Conservation (phyloP, 23 tunicate species). For the Aplidium turbinatum region DNA sequence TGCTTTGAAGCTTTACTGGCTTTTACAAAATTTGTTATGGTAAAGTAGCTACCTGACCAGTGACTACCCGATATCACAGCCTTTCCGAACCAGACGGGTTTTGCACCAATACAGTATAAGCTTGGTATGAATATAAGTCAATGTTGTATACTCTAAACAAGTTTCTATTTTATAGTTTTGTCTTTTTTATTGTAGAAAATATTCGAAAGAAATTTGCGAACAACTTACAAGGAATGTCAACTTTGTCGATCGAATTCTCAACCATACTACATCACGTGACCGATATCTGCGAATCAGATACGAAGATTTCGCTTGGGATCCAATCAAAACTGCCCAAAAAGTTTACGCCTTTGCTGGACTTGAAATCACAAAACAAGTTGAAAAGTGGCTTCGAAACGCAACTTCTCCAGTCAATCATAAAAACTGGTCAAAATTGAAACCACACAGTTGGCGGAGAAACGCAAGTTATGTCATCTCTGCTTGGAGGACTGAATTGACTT, state of each 20-base stretch:
- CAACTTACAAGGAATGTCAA: constrained; percentile 5
- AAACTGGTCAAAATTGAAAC: neutral
- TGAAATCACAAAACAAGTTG: neutral
- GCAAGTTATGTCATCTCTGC: neutral
- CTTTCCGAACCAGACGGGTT: too few species aligned
- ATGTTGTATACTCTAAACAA: too few species aligned
- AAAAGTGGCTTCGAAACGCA: neutral
- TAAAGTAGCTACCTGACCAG: too few species aligned
- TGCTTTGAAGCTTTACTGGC: too few species aligned
- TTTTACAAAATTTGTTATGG: too few species aligned
- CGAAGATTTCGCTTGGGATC: constrained; percentile 19
- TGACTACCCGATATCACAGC: too few species aligned
- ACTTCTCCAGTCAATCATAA: neutral
- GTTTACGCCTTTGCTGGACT: constrained; percentile 8
- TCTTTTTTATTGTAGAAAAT: constrained; percentile 16
- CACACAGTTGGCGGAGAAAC: neutral
- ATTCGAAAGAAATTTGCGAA: neutral
- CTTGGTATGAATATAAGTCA: too few species aligned
- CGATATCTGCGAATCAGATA: constrained; percentile 8
- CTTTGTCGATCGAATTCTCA: neutral
- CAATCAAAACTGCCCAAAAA: neutral
- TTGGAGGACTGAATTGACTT: constrained; percentile 7
- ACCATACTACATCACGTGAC: neutral
- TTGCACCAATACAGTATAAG: too few species aligned
- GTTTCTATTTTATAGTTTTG: too few species aligned